These are phyloP conservation scores for Hydrozoanthus gracilis DNA, from an alignment of 92 coral and sea anemone species.

Conservation along the genomic window DNA sequence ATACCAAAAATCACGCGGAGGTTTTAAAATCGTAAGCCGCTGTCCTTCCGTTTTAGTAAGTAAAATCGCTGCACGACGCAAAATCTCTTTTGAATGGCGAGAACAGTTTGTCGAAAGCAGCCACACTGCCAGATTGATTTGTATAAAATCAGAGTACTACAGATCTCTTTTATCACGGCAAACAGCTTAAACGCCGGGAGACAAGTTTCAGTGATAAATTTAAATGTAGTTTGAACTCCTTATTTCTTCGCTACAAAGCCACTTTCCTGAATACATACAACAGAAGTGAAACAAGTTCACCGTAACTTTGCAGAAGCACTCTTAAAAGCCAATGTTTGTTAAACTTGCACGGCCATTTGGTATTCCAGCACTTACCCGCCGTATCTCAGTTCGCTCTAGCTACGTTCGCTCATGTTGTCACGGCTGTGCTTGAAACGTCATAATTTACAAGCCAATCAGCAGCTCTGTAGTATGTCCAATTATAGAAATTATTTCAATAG, in stretches of 20 bases:
- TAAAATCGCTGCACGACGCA: neutral
- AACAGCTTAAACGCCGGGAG: constrained; percentile 10
- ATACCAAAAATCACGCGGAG: neutral
- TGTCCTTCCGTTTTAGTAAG: neutral
- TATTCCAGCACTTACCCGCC: neutral
- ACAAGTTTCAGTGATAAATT: neutral
- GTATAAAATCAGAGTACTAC: neutral
- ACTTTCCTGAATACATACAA: neutral
- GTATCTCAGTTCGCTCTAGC: neutral
- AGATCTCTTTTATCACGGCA: neutral
- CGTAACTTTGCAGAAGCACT: neutral
- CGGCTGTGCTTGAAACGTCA: neutral
- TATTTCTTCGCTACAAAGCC: neutral
- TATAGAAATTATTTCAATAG: neutral
- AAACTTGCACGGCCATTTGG: neutral
- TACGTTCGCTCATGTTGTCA: neutral
- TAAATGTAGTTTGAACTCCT: neutral
- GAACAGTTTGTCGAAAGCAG: neutral
- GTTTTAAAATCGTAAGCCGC: neutral
- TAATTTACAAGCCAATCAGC: constrained; percentile 31
- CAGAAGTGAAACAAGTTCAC: neutral
- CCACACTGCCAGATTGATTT: constrained; percentile 8
- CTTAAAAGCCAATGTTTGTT: neutral
- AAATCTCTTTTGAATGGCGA: neutral
- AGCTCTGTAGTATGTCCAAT: constrained; percentile 17